phyloP scores from a whole-genome alignment of 1,140 invertebrate species.

The Lepidurus apus region DNA sequence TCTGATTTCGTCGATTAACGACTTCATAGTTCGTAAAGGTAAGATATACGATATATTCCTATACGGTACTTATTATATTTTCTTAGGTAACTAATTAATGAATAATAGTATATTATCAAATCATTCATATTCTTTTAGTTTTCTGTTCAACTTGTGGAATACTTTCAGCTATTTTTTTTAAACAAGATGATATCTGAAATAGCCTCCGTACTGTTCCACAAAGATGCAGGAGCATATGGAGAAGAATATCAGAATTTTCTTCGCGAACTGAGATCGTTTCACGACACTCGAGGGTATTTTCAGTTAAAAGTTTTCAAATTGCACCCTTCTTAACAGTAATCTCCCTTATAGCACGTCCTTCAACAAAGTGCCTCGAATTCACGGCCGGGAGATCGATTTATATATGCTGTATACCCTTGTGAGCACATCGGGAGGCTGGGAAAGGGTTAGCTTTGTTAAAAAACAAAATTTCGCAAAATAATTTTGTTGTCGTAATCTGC shows the following conservation, averaged over 20 bases:
- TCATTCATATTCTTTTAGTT: too few relatives aligned
- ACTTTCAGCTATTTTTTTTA: too few relatives aligned
- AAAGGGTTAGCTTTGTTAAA: slow-evolving; percentile 64
- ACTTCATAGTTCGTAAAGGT: too few relatives aligned
- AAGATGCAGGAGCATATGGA: slow-evolving; percentile 63
- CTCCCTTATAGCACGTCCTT: slow-evolving; percentile 65
- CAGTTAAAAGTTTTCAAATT: neutral
- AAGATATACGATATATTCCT: too few relatives aligned
- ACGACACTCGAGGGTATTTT: slow-evolving; percentile 69
- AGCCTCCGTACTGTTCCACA: slow-evolving; percentile 57
- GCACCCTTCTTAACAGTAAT: slow-evolving; percentile 23
- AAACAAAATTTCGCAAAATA: neutral
- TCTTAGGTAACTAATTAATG: too few relatives aligned
- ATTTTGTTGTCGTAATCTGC: slow-evolving; percentile 42
- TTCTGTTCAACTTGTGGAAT: too few relatives aligned
- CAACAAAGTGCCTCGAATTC: slow-evolving; percentile 68
- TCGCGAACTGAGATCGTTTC: slow-evolving; percentile 72
- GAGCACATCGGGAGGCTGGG: slow-evolving; percentile 83
- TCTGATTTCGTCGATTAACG: too few relatives aligned
- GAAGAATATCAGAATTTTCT: slow-evolving; percentile 68
- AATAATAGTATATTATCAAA: too few relatives aligned
- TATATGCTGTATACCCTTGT: slow-evolving; percentile 84
- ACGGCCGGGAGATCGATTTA: slow-evolving; percentile 82
- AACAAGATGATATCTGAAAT: neutral
- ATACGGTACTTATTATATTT: too few relatives aligned